Conservation (phyloP, 1,140 invertebrate genomes). For the Drosophila yakuba region DNA sequence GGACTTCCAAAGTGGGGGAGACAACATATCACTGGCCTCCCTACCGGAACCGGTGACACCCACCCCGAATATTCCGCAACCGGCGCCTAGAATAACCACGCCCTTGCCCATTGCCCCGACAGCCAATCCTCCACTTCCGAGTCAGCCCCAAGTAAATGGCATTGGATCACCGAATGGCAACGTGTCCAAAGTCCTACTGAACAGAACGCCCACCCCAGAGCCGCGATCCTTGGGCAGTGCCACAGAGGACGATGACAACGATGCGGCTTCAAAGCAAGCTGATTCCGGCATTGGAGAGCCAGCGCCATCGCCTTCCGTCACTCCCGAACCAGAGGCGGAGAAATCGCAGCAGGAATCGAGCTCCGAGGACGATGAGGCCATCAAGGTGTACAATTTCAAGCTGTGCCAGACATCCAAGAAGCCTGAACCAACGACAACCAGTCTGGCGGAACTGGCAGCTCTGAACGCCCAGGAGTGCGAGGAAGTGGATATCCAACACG, state of each 20-base stretch:
- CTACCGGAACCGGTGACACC: slow-evolving; percentile 40
- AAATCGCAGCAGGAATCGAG: slow-evolving; percentile 71
- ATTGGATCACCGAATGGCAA: slow-evolving; percentile 43
- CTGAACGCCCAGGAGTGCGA: slow-evolving; percentile 28
- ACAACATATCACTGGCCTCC: slow-evolving; percentile 61
- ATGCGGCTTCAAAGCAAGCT: slow-evolving; percentile 72
- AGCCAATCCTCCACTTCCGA: slow-evolving; percentile 16
- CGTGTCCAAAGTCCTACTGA: slow-evolving; percentile 75
- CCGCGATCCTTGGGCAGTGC: slow-evolving; percentile 70
- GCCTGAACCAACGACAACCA: slow-evolving; percentile 24
- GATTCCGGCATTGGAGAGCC: slow-evolving; percentile 80
- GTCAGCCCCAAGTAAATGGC: not conserved
- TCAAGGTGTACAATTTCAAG: slow-evolving; percentile 84
- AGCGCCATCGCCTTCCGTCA: slow-evolving; percentile 62
- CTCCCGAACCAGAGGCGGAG: slow-evolving; percentile 53
- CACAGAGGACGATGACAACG: slow-evolving; percentile 63
- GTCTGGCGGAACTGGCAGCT: slow-evolving; percentile 58
- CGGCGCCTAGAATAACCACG: slow-evolving; percentile 68
- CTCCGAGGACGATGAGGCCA: slow-evolving; percentile 81
- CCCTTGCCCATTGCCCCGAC: slow-evolving; percentile 21
- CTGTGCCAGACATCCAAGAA: slow-evolving; percentile 72
- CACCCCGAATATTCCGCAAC: slow-evolving; percentile 45
- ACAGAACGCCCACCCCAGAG: slow-evolving; percentile 79
- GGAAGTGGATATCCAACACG: not conserved
- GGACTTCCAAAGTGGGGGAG: slow-evolving; percentile 29